Base-by-base conservation (phyloP, 2,113 vertebrate species). In the Rynchops niger region DNA sequence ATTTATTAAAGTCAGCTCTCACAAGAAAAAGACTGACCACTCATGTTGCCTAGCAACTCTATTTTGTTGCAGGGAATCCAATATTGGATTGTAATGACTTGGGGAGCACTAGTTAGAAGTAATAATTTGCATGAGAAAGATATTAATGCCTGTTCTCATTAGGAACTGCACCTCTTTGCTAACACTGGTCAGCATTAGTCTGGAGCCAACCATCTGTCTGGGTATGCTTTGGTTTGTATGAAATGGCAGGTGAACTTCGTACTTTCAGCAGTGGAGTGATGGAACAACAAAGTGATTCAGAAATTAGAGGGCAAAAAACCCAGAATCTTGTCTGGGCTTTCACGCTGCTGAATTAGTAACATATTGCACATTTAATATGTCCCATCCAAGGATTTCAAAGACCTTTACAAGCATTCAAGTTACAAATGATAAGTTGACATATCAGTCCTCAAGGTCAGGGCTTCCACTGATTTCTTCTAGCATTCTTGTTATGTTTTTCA, bases 31-130 rank as follows among this genome's bases (percentile, higher is more conserved):
- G 53, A 36, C 65, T 97, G 97, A 96, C 96, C 94, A 95, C 43
- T 91, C 86, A 87, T 81, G 97, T 98, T 97, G 96, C 97, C 94
- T 98, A 95, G 94, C 95, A 98, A 98, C 96, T 94, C 63, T 74
- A 92, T 95, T 95, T 91, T 97, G 72, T 96, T 91, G 93, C 70
- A 80, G 40, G 76, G 89, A 96, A 97, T 94, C 70, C 77, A 86
- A 69, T 82, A 90, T 38, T 87, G 27, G 12, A 93, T 93, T 96
- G 36, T 42, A 91, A 95, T 90, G 80, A 93, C 86, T 95, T 88
- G 42, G 26, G 72, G 89, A 97, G 49, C 86, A 67, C 69, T 92
- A 79, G 47, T 93, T 90, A 94, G 88, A 95, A 97, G 70, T 81
- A 95, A 95, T 88, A 91, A 97, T 98, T 97, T 97, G 86, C 90